Evolutionary conservation across 2,888 invertebrate genomes (phyloP).

Genomic region (Mesopsocus fuscifrons): DNA sequence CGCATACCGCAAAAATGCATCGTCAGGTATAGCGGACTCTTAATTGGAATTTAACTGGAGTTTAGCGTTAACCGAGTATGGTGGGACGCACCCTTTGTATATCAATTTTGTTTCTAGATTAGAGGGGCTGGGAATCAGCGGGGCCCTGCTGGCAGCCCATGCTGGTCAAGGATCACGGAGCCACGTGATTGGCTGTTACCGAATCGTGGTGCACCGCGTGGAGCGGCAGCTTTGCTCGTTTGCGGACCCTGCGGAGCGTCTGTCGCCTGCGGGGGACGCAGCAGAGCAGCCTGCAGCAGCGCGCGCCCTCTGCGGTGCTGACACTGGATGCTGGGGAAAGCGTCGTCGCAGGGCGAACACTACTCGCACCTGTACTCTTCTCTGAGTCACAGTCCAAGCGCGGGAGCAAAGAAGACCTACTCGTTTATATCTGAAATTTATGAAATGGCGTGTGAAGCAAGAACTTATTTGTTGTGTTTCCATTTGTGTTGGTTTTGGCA

Average conservation of each 20-base stretch:
- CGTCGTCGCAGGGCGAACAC: neutral
- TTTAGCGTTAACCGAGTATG: too few species aligned
- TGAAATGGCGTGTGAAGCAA: too few species aligned
- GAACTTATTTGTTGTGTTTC: too few species aligned
- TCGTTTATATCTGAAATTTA: too few species aligned
- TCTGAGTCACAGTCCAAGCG: too few species aligned
- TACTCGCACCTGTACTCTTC: too few species aligned
- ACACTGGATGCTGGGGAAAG: neutral
- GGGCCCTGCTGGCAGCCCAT: constrained; percentile 34
- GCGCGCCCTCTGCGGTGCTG: neutral
- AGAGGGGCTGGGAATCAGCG: constrained; percentile 36
- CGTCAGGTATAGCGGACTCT: too few species aligned
- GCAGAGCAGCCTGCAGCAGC: neutral
- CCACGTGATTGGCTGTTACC: constrained; percentile 47
- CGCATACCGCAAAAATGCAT: too few species aligned
- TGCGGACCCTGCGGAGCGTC: neutral
- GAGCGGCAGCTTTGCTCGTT: constrained; percentile 18
- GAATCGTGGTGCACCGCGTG: constrained; percentile 41
- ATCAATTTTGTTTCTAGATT: constrained; percentile 19
- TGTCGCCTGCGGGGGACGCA: neutral
- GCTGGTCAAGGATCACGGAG: constrained; percentile 37
- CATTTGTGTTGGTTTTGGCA: too few species aligned
- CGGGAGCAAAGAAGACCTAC: too few species aligned
- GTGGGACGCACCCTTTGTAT: too few species aligned
- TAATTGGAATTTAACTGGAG: too few species aligned